Evolutionary conservation across 2,888 invertebrate genomes (phyloP).

Genomic region (Smittia sp.): DNA sequence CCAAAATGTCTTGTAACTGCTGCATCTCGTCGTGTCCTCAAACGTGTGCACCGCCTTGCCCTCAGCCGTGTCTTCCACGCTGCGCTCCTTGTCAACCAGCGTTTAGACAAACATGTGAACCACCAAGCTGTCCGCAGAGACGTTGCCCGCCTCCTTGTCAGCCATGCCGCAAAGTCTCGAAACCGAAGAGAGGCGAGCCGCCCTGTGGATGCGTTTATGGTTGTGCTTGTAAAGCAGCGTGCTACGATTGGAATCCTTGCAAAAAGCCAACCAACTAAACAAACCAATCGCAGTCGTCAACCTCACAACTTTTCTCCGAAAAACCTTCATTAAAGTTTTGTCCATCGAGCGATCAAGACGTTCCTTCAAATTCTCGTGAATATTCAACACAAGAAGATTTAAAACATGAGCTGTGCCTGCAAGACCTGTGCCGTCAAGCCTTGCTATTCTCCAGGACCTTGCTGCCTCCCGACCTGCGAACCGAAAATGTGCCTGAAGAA

Average conservation of each 20-base stretch:
- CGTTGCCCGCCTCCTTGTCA: background rate
- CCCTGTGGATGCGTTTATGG: constrained; percentile 33
- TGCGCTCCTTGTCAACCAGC: too few species aligned
- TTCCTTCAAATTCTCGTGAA: background rate
- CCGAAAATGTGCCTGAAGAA: too few species aligned
- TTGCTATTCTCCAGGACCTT: too few species aligned
- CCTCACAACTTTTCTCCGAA: background rate
- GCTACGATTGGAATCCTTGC: constrained; percentile 38
- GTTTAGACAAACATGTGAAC: too few species aligned
- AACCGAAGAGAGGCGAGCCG: constrained; percentile 24
- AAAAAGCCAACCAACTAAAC: background rate
- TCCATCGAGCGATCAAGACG: background rate
- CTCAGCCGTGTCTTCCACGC: background rate
- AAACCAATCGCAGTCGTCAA: constrained; percentile 19
- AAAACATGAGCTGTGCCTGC: background rate
- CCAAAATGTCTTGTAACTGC: background rate
- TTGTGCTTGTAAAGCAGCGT: constrained; percentile 36
- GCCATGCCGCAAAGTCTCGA: background rate
- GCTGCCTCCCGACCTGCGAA: too few species aligned
- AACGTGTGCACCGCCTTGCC: background rate
- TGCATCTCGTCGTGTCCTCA: background rate
- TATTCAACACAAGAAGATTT: background rate
- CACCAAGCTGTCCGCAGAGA: background rate
- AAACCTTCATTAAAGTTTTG: background rate
- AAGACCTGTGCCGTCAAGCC: background rate